Base-by-base conservation (phyloP, 2,888 invertebrate genomes). In the Unio pictorum region DNA sequence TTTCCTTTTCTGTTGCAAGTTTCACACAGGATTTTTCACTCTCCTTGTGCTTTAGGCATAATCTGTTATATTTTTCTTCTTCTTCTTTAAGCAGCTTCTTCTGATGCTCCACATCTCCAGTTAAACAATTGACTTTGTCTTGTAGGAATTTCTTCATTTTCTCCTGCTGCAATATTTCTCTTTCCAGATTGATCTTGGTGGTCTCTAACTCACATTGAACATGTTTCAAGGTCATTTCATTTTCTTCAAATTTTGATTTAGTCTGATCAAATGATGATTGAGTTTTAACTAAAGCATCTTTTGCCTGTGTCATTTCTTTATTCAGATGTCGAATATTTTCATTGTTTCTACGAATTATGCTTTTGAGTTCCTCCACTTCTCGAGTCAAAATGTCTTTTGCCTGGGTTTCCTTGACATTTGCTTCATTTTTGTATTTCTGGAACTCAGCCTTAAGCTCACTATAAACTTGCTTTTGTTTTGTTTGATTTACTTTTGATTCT, bases 381-480 rank as follows among this genome's bases (percentile, higher is more conserved):
- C 72, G 72, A 11, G 72, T 74, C 23, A 79, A 65, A 61, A 72
- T 67, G 23, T 76, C 70, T 28, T 64, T 34, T 59, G 63, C 61
- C 18, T 72, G 72, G 20, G 75, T 75, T n/a, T 77, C 68, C 45
- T 72, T 70, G 23, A 70, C 71, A 64, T 74, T 69, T 6, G 71
- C 55, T 28, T 72, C 11, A 68, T 79, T 75, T 68, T 79, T 76
- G 59, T 77, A 55, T 6, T 58, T 55, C 17, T 62, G 26, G 28
- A 74, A 64, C 64, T 79, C 77, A 45, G 28, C 28, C 20, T 69
- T 69, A 20, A 71, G 15, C 20, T 61, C 8, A 61, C 64, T 57
- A 15, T 70, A 28, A 54, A 71, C 68, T 17, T 30, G n/a, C 63
- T 66, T 61, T 23, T 65, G 55, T 18, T 67, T 66, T 45, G 72